Base-by-base conservation (phyloP, 2,113 vertebrate species). In the Lasiurus borealis region DNA sequence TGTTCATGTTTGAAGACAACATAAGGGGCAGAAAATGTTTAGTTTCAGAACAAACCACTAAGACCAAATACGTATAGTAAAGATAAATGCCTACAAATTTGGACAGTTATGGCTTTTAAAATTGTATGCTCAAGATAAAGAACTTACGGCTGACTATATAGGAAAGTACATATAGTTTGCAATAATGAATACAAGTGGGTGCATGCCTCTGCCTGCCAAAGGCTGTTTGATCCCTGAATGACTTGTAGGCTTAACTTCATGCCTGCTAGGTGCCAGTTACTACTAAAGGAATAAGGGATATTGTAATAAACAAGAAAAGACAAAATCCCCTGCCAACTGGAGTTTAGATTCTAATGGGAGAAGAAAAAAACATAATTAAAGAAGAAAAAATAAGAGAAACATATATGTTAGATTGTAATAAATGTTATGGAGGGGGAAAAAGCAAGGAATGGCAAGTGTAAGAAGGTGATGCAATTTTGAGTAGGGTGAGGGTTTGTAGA, bases 1-100 rank as follows among this genome's bases (percentile, higher is more conserved):
- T 75, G 9, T 36, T 95, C 21, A n/a, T 73, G 27, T 91, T 90
- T 83, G 44, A 92, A 92, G 57, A 88, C 36, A 94, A 4, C 6
- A 1, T 19, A 34, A 78, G 75, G 62, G 25, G 34, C 36, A 23
- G 72, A 73, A 48, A 76, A 46, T 29, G 6, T 36, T 90, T 81
- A 44, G 6, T 80, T 54, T 66, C 40, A 92, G 75, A 76, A 27
- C 46, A 71, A 57, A 83, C 46, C 64, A 36, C 50, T 73, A 78
- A 90, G 7, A 80, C 40, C 40, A 76, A 77, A 19, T 62, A n/a
- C n/a, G n/a, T n/a, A 85, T 78, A 85, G 62, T 25, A 69, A 84
- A 36, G 11, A 36, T 57, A 62, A 44, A 9, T 36, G 19, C 76
- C 23, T 85, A 34, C 12, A 44, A 25, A 15, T 48, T 59, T 54